Conservation (phyloP, 2,888 invertebrate species). For the Rotaria sp. region DNA sequence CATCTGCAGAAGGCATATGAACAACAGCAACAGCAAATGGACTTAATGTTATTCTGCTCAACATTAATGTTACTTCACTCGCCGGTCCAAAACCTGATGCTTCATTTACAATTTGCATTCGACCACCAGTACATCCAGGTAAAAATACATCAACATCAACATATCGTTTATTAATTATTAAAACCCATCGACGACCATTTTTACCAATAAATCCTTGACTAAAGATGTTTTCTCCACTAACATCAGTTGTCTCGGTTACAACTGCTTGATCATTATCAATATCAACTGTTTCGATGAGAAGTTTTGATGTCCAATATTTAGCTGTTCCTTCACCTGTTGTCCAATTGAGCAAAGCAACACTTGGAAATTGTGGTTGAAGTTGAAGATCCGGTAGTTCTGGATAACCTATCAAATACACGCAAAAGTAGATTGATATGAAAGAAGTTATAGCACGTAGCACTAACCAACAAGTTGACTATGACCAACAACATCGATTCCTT, state of each 20-base stretch:
- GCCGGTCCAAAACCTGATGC: background rate
- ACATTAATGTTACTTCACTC: background rate
- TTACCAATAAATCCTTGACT: constrained; percentile 6
- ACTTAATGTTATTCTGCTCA: background rate
- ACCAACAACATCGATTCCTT: background rate
- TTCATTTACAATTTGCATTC: background rate
- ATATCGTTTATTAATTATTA: background rate
- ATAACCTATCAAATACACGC: background rate
- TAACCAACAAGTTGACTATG: background rate
- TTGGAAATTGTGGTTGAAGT: background rate
- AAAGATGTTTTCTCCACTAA: background rate
- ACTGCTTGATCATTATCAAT: constrained; percentile 10
- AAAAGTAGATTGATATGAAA: background rate
- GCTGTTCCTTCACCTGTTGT: constrained; percentile 10
- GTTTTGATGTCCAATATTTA: background rate
- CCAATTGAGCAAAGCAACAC: background rate
- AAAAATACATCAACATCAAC: background rate
- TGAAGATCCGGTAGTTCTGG: background rate
- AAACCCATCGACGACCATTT: background rate
- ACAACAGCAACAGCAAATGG: background rate
- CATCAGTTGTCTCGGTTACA: background rate
- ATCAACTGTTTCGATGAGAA: background rate
- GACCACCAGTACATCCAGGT: background rate
- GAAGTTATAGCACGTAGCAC: background rate
- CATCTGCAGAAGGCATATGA: background rate